Base-by-base conservation (phyloP, 2,888 invertebrate species). In the Drosophila tanythrix region DNA sequence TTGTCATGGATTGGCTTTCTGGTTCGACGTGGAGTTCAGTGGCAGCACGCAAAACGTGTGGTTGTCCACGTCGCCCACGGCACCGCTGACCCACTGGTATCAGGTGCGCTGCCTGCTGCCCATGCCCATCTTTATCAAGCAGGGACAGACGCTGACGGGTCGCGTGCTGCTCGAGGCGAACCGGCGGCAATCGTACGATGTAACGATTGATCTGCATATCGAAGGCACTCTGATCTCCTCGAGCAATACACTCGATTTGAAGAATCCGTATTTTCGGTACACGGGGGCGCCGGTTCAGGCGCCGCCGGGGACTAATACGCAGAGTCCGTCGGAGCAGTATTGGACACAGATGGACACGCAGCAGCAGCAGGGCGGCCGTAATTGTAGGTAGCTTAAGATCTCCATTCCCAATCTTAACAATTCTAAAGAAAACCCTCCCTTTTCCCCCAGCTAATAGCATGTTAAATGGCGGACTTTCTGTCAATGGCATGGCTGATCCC, bases 41-140 rank as follows among this genome's bases (percentile, higher is more conserved):
- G 99, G 99, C 43, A 95, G 96, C 53, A 96, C 95, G 70, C 97
- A 98, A 91, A 97, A 97, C 71, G 96, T 99, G 68, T 99, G 99
- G 99, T 93, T 99, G 38, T 99, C 99, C 10, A 99, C 99, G 8
- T 96, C 99, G 0, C 99, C 99, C 0, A 99, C 99, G 4, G 99
- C 99, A 92, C 98, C 99, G 0, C 94, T 99, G 27, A 99, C 99
- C 35, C 99, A 99, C 93, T 99, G 99, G 99, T 99, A 99, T 93
- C 99, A 99, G 94, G 99, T 99, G 3, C 95, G 99, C 36, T 99
- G 99, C 93, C 94, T 99, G 74, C 93, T 99, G 63, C 98, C 98
- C 92, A 97, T 97, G 82, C 99, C 99, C 2, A 95, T 99, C 55
- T 96, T 99, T 91, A 97, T 98, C 29, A 98, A 98, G 93, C 97